Evolutionary conservation across 2,797 vertebrate genomes (phyloP), one percentile per base, ranked within the genome.

Genomic region (Odontamblyopus lacepedii): DNA sequence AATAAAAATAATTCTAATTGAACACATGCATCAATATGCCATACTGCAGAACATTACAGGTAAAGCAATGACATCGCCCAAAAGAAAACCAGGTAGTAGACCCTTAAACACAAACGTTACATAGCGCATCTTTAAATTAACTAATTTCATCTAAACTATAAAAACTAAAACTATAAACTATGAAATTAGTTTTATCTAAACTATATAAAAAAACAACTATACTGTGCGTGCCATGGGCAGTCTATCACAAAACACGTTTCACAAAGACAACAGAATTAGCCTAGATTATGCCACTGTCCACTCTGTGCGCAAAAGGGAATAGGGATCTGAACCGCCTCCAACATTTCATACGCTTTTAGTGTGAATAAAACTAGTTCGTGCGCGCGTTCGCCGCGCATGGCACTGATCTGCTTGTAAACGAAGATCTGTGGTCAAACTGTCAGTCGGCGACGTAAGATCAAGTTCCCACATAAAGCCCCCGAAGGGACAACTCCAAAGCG

Each of bases 361-460:
- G 73, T 70, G 74, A 76, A 72, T 76, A 70, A 74, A 77, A 67
- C 32, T 62, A 61, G 51, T 71, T 71, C 30, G 48, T 55, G 69
- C 67, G 73, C 79, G 70, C 72, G 75, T 76, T 74, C 57, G 67
- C 72, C 81, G 63, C 13, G 81, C 76, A 77, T 50, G 77, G 63
- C 76, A 60, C 79, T 38, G 85, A 76, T 85, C 78, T 77, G 26
- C 80, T 78, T 75, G 82, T 89, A 87, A 92, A 89, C 78, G 81
- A 77, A 80, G 83, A 85, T 89, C 82, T 73, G 74, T 85, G 81
- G 85, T 92, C 87, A 91, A 88, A 78, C 86, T 79, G 81, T 80
- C 87, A 84, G 83, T 78, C 76, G 29, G 83, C 19, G 85, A 81
- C 84, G 84, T 86, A 82, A 88, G 91, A 90, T 93, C 92, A 85